Percentiles rank a stretch among this genome's conserved stretches.
Conservation (phyloP, 2,797 vertebrate species). For the Microctenopoma stevenorrisi region DNA sequence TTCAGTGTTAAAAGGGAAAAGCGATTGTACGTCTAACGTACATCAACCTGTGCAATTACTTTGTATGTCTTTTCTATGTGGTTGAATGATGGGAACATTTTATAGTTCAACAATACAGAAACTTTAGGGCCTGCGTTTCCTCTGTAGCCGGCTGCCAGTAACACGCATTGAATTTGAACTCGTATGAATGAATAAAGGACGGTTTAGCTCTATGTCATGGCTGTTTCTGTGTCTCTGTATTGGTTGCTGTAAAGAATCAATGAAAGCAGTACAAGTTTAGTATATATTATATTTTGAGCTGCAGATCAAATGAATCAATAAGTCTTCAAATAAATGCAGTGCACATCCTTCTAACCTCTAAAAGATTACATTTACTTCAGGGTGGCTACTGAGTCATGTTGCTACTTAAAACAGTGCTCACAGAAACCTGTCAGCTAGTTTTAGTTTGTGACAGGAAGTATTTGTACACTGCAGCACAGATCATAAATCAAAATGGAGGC, state of each 20-base stretch:
- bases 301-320: background rate
- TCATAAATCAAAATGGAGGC: background rate
- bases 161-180: slow-evolving; percentile 78
- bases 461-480: background rate
- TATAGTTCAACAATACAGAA: slow-evolving; percentile 72
- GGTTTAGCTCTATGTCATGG: slow-evolving; percentile 68
- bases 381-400: background rate
- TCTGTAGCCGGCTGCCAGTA: slow-evolving; percentile 78
- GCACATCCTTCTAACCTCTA: background rate
- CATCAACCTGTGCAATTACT: slow-evolving; percentile 90
- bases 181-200: slow-evolving; percentile 87
- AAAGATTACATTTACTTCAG: background rate
- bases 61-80: slow-evolving; percentile 80
- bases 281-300: too few species aligned
- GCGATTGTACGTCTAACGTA: slow-evolving; percentile 80
- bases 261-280: background rate
- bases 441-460: slow-evolving; percentile 30
- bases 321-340: background rate
- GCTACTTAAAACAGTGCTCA: background rate
- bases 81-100: slow-evolving; percentile 80
- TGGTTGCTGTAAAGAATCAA: background rate
- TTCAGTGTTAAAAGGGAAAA: slow-evolving; percentile 90
- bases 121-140: slow-evolving; percentile 65
- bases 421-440: background rate
- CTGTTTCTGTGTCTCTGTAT: slow-evolving; percentile 21